These are phyloP conservation scores for Prosopocoilus inquinatus DNA, from an alignment of 2,888 invertebrate genomes.

Conservation along the genomic window DNA sequence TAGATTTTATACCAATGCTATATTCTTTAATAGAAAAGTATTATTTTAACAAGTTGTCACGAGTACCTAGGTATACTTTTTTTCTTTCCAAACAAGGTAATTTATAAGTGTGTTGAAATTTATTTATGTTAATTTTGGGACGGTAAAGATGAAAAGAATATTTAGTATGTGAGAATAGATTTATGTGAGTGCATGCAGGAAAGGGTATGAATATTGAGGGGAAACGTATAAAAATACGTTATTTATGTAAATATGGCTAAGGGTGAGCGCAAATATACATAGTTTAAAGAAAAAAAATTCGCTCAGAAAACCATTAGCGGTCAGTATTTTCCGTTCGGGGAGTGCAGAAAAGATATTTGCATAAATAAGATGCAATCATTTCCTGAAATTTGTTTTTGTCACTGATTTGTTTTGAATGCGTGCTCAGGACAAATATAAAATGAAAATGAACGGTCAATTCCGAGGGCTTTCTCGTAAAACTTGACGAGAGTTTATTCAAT, in stretches of 20 bases:
- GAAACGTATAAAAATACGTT: background rate
- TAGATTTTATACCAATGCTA: too few relatives aligned
- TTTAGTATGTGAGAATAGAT: background rate
- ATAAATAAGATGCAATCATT: constrained; percentile 1
- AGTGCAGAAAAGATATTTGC: constrained; percentile 1
- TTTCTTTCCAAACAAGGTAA: constrained; percentile 1
- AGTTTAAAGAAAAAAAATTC: background rate
- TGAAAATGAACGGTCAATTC: constrained; percentile 1
- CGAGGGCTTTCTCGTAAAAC: background rate
- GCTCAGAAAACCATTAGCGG: background rate
- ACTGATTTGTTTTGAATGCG: constrained; percentile 1
- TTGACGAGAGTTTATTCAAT: background rate
- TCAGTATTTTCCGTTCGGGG: constrained; percentile 1
- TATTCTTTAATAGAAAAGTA: too few relatives aligned
- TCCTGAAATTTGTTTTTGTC: constrained; percentile 8
- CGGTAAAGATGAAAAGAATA: too few relatives aligned
- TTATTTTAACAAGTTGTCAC: too few relatives aligned
- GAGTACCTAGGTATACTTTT: too few relatives aligned
- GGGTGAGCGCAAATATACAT: constrained; percentile 1
- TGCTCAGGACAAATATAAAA: constrained; percentile 3
- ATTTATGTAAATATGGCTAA: constrained; percentile 1
- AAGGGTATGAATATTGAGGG: constrained; percentile 5
- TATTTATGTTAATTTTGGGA: background rate
- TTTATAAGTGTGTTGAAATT: background rate
- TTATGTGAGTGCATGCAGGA: constrained; percentile 1